Percentiles rank a stretch among this genome's conserved stretches.
phyloP scores from a whole-genome alignment of 2,113 vertebrate genomes.

The Uropsilus gracilis region DNA sequence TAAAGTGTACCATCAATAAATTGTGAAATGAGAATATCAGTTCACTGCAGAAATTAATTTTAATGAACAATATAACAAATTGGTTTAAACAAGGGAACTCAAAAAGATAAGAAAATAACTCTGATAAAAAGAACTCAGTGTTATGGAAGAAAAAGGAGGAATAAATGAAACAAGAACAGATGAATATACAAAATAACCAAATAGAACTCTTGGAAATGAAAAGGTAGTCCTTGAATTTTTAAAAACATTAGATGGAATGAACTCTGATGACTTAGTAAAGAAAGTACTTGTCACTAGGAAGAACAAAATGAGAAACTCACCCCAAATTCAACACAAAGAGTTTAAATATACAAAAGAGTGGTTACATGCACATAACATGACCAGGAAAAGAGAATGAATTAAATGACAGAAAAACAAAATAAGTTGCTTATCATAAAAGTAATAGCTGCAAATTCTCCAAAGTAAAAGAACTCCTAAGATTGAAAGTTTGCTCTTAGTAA shows the following conservation, averaged over 20 bases:
- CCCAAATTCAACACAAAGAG: conserved; percentile 12
- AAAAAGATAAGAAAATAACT: not conserved
- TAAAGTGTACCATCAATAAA: conserved; percentile 18
- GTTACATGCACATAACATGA: not conserved
- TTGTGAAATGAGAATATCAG: conserved; percentile 23
- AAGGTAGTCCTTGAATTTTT: not conserved
- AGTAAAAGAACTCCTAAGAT: not conserved
- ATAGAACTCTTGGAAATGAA: not conserved
- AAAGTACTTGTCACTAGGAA: not conserved
- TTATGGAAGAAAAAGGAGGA: not conserved
- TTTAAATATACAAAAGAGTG: not conserved
- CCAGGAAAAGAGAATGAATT: conserved; percentile 6
- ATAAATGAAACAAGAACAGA: conserved; percentile 45
- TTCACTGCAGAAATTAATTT: conserved; percentile 46
- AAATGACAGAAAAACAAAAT: not conserved
- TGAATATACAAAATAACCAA: conserved; percentile 20
- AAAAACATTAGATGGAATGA: not conserved
- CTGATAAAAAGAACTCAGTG: not conserved
- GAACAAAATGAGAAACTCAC: not conserved
- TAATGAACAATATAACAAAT: conserved; percentile 18
- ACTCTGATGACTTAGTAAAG: not conserved
- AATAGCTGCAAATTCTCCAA: not conserved
- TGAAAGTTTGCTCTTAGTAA: not conserved
- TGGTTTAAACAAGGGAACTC: conserved; percentile 37
- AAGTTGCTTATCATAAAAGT: not conserved